Percentiles rank a stretch among this genome's conserved stretches.
Conservation (phyloP, 2,113 vertebrate genomes). For the Callopanchax toddi region DNA sequence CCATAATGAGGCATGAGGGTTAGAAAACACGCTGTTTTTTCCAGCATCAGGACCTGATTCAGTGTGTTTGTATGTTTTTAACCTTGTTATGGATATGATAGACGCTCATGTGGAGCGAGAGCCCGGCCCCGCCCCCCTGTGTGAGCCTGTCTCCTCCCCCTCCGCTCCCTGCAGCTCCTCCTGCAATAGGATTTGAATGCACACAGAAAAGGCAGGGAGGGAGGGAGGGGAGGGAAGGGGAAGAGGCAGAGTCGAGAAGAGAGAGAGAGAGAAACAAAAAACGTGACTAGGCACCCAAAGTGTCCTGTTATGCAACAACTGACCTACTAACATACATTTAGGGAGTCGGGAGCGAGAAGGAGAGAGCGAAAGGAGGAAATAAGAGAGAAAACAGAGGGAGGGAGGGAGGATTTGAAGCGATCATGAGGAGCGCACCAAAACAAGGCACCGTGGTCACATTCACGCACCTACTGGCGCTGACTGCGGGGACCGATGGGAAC, state of each 20-base stretch:
- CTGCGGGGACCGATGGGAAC: not conserved
- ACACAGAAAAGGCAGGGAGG: conserved; percentile 18
- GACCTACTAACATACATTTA: conserved; percentile 88
- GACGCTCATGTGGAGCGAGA: conserved; percentile 42
- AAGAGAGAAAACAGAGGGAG: conserved; percentile 58
- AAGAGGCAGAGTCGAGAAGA: conserved; percentile 48
- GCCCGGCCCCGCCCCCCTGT: conserved; percentile 53
- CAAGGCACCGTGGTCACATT: conserved; percentile 53
- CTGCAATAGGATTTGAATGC: conserved; percentile 64
- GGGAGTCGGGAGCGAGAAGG: conserved; percentile 63
- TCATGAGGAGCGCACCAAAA: conserved; percentile 71
- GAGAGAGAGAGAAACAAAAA: conserved; percentile 68
- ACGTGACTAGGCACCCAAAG: conserved; percentile 84
- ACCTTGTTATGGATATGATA: conserved; percentile 58
- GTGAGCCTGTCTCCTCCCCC: conserved; percentile 16
- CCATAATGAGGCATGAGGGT: too few relatives aligned
- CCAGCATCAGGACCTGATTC: too few relatives aligned
- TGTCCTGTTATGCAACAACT: conserved; percentile 84
- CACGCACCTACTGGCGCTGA: conserved; percentile 50
- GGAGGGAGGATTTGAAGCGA: conserved; percentile 62
- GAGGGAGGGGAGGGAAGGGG: conserved; percentile 23
- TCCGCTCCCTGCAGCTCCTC: conserved; percentile 22
- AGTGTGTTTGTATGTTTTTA: too few relatives aligned
- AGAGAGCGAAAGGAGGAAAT: conserved; percentile 39
- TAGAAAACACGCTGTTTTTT: too few relatives aligned